Evolutionary conservation across 2,797 vertebrate species (phyloP).

Genomic region (Schizothorax lantsangensis): DNA sequence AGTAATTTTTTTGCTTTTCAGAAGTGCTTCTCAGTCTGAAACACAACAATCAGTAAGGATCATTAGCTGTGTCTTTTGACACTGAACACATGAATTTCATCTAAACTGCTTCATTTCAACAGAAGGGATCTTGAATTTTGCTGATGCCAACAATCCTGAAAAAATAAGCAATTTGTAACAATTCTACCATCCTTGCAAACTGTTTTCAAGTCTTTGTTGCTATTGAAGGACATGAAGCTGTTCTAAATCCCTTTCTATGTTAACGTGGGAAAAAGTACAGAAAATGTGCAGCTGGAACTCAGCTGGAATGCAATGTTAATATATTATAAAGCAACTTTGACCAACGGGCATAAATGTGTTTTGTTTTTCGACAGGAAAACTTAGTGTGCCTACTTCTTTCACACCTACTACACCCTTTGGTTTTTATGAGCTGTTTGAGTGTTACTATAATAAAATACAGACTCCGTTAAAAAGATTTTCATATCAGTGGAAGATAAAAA

Average conservation of each 20-base stretch:
- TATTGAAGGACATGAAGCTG: not conserved
- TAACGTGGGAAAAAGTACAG: not conserved
- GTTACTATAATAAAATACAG: slow-evolving; percentile 1
- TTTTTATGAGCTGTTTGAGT: not conserved
- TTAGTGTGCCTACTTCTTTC: not conserved
- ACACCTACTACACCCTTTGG: not conserved
- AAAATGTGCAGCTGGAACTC: not conserved
- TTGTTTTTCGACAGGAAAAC: not conserved
- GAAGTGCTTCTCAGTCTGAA: not conserved
- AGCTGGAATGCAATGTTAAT: not conserved
- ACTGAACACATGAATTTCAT: not conserved
- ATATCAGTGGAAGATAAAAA: not conserved
- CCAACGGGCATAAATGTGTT: not conserved
- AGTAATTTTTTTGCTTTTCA: not conserved
- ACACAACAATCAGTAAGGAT: not conserved
- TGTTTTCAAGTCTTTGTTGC: not conserved
- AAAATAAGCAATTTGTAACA: not conserved
- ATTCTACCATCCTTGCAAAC: not conserved
- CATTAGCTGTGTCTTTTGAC: not conserved
- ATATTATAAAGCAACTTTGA: not conserved
- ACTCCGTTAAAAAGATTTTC: not conserved
- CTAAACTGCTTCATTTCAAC: not conserved
- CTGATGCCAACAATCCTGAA: not conserved
- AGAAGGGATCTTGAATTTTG: not conserved
- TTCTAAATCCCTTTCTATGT: not conserved